Base-by-base conservation (phyloP, 1,140 invertebrate species). In the Drosophila nebulosa region DNA sequence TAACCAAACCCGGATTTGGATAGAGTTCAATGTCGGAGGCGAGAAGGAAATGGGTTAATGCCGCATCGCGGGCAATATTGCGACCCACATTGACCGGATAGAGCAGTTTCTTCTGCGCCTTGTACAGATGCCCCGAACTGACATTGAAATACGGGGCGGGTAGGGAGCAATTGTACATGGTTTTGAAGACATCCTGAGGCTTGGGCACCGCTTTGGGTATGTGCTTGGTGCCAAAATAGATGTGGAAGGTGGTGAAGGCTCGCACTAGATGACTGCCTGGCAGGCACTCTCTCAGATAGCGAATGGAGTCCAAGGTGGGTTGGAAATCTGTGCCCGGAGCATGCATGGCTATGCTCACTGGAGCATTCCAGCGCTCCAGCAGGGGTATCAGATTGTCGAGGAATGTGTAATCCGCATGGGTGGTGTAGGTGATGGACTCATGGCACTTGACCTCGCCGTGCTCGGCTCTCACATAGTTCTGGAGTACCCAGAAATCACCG, bases 351-450 rank as follows among this genome's bases (percentile, higher is more conserved):
- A 97, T 91, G 83, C 95, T 96, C 7, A 97, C 92, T 0, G 96
- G 96, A 10, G 93, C 94, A 85, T 93, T 93, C 94, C 94, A 95
- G 80, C 93, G 92, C 83, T 97, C 94, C 71, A 97, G 92, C 74
- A 98, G 92, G 32, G 96, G 96, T 85, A 95, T 94, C 55, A 98
- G 92, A 92, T 98, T 98, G 90, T 98, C 96, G 75, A 98, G 93
- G 92, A 97, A 98, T 57, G 97, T 97, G 90, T 95, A 97, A 83
- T 97, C 97, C 1, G 96, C 97, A 90, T 98, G 97, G 6, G 97
- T 98, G 0, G 97, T 98, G 84, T 98, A 97, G 0, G 97, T 98
- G 35, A 98, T 94, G 64, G 94, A 95, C 91, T 97, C 96, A 91
- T 97, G 95, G 90, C 96, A 97, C 91, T 92, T 91, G 27, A 94